Evolutionary conservation across 1,140 invertebrate species (phyloP), one percentile per base, ranked within the genome.

Genomic region (Papilio polyxenes): DNA sequence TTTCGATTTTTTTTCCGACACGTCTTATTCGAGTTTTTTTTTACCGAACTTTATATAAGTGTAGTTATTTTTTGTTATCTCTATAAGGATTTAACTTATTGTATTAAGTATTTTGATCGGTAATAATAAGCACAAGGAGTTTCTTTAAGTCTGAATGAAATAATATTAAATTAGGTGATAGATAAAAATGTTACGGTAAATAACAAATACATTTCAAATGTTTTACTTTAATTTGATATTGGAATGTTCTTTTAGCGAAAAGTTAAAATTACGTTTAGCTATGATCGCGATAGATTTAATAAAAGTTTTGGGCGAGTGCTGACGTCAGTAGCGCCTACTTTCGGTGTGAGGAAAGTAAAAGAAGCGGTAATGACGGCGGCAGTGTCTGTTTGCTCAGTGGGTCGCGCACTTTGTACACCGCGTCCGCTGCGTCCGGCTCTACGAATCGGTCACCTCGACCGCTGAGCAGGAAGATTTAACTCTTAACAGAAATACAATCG

Each of bases 381-480:
- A 31, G 80, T 84, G 82, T 85, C 85, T 83, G 86, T 85, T 84
- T 88, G 89, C 87, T 90, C 89, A 92, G 87, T 92, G 88, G 90
- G 91, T 93, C 92, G 88, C 88, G 82, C 88, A 83, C 84, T 82
- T 82, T 80, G 85, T 86, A 90, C 13, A 20, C 56, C 17, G 17
- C 17, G 56, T 17, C 17, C 17, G 17, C 56, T 20, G 56, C 56
- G 56, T 93, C 91, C 92, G 92, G 92, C 91, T 91, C 89, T 89
- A 88, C 89, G 89, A 92, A 93, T 92, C 91, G 91, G 92, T 91
- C 87, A 92, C 92, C 90, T 92, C 88, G 90, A 92, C 91, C 90
- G 90, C 89, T 92, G 89, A 92, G 88, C 92, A 89, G 89, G 88
- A 88, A 92, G 89, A 89, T 91, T 89, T 84, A 88, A 84, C 85